Base-by-base conservation (phyloP, 2,888 invertebrate genomes). In the Cecidostiba fungosa region DNA sequence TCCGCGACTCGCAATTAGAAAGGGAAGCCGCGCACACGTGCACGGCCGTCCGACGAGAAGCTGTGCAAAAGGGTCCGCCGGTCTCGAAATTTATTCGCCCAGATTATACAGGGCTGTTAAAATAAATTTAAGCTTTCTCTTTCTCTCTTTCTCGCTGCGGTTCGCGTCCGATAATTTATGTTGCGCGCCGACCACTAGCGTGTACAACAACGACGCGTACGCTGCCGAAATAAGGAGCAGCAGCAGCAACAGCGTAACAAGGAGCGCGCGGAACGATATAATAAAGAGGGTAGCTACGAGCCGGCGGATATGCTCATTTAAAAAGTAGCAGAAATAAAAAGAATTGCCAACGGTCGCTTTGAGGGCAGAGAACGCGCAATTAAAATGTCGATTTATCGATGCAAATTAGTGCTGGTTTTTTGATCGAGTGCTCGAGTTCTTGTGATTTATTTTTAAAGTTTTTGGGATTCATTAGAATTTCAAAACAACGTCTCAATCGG, bases 61-160 rank as follows among this genome's bases (percentile, higher is more conserved):
- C 62, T 36, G 47, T 29, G 66, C 69, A 62, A 80, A 84, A 77
- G 47, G 36, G 74, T 32, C 29, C 32, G 29, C 10, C 77, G 77
- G 72, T 77, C 70, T 54, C 74, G 78, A 90, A 92, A 92, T 92
- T 91, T 90, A 91, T 91, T 90, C 88, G 89, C 88, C 86, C 89
- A 87, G 89, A 90, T 92, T 91, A 91, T 90, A 90, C 88, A 90
- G 89, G 88, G 90, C 87, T 88, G 91, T 91, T 91, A 90, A 91
- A 92, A 90, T 92, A 91, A 92, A 92, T 92, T 77, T 91, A 90
- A 91, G 90, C 89, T 90, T 89, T 89, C 89, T 91, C 90, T 88
- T 88, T 69, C 14, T 29, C 69, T 69, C 69, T 29, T 32, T 29
- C 70, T 47, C 29, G 59, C 36, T 36, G 77, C 50, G 66, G 73